phyloP scores from a whole-genome alignment of 2,888 invertebrate genomes.

The Trissonchulus latispiculum region DNA sequence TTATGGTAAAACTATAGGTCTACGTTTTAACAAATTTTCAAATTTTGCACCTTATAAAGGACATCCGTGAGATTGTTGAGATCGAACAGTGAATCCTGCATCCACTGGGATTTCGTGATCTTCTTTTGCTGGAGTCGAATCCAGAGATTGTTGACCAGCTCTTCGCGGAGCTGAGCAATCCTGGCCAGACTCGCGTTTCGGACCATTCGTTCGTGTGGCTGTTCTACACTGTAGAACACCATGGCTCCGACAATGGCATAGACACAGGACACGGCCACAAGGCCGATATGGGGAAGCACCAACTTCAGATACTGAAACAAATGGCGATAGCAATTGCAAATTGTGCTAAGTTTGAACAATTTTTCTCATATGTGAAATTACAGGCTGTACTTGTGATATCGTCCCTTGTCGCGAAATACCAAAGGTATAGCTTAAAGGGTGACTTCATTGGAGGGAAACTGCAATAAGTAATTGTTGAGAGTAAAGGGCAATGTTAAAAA shows the following conservation, averaged over 20 bases:
- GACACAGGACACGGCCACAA: constrained; percentile 38
- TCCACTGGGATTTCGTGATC: background rate
- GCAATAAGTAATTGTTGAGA: too few species aligned
- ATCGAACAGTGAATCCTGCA: background rate
- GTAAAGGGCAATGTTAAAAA: too few species aligned
- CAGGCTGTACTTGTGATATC: too few species aligned
- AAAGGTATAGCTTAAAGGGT: too few species aligned
- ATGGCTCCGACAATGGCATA: constrained; percentile 40
- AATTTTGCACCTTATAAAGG: too few species aligned
- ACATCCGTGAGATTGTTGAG: background rate
- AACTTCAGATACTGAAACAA: constrained; percentile 36
- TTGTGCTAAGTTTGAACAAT: background rate
- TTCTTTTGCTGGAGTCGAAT: background rate
- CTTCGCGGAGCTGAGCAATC: background rate
- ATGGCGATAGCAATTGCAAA: too few species aligned
- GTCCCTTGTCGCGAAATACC: too few species aligned
- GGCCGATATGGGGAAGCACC: constrained; percentile 40
- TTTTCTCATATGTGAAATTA: too few species aligned
- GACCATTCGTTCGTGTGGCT: constrained; percentile 37
- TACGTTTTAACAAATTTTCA: too few species aligned
- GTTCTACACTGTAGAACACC: constrained; percentile 39
- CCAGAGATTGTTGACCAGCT: constrained; percentile 4
- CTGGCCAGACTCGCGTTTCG: background rate
- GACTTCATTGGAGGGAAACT: too few species aligned
- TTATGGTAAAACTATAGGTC: too few species aligned